Percentiles rank a stretch among this genome's conserved stretches.
These are phyloP conservation scores for Ennomos fuscantarius DNA, from an alignment of 2,888 invertebrate species.

Conservation along the genomic window DNA sequence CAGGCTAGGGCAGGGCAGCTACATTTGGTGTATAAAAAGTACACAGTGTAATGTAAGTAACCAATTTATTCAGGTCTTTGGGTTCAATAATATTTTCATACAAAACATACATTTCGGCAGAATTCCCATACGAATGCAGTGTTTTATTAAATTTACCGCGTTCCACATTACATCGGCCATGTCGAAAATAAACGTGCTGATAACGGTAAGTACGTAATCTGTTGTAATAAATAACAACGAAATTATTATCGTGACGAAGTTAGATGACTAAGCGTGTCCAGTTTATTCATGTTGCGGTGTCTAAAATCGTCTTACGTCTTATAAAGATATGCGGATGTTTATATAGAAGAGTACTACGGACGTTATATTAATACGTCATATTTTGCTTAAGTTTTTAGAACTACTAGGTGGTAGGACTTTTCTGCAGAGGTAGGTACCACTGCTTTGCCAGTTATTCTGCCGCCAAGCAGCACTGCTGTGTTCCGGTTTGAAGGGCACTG, in stretches of 20 bases:
- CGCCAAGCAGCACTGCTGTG: too few species aligned
- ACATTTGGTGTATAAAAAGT: too few species aligned
- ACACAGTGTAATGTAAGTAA: not conserved
- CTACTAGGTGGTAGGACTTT: too few species aligned
- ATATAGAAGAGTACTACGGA: not conserved
- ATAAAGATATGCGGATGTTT: slow-evolving; percentile 2
- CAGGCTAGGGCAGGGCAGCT: too few species aligned
- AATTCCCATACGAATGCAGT: not conserved
- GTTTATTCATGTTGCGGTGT: too few species aligned
- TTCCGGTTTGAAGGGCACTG: too few species aligned
- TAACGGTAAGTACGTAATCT: slow-evolving; percentile 12
- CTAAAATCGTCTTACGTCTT: too few species aligned
- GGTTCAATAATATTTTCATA: not conserved
- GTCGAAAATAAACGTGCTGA: not conserved
- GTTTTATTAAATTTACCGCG: not conserved
- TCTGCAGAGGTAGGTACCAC: too few species aligned
- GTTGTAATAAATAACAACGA: slow-evolving; percentile 7
- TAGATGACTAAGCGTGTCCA: slow-evolving; percentile 12
- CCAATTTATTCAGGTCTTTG: not conserved
- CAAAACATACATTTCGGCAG: not conserved
- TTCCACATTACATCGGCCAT: not conserved
- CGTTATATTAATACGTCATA: too few species aligned
- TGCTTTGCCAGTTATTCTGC: too few species aligned
- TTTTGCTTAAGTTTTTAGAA: too few species aligned
- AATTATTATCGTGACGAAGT: not conserved